Conservation (phyloP, 2,113 vertebrate species). For the Hemichromis elongatus region DNA sequence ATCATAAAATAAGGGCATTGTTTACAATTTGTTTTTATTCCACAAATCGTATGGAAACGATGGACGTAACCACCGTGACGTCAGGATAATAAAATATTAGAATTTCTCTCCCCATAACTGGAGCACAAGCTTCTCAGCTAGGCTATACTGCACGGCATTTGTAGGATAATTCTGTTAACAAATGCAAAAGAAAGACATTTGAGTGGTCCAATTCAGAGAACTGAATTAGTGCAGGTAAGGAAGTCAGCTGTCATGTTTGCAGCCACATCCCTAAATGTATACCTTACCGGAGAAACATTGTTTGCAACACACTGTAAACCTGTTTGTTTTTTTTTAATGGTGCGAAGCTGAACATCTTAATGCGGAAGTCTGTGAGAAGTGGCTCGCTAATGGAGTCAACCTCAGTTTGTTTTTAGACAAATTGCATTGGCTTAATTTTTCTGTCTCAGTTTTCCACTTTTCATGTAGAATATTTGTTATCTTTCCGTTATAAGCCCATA, state of each 20-base stretch:
- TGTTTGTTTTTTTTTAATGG: background rate
- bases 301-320: background rate
- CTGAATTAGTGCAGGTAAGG: background rate
- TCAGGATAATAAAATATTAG: background rate
- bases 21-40: background rate
- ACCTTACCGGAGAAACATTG: rapidly evolving
- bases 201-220: background rate
- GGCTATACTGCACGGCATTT: background rate
- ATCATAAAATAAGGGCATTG: background rate
- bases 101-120: rapidly evolving
- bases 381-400: background rate
- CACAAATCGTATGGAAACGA: background rate
- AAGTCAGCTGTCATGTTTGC: background rate
- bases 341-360: background rate
- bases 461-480: background rate
- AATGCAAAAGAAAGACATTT: background rate
- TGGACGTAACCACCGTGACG: background rate
- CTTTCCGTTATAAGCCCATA: rapidly evolving
- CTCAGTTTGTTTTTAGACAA: background rate
- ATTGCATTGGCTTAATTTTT: background rate
- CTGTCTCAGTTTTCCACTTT: background rate
- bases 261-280: background rate
- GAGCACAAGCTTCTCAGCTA: rapidly evolving
- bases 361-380: background rate
- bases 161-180: background rate